Conservation (phyloP, 1,140 invertebrate species). For the Drosophila sproati region DNA sequence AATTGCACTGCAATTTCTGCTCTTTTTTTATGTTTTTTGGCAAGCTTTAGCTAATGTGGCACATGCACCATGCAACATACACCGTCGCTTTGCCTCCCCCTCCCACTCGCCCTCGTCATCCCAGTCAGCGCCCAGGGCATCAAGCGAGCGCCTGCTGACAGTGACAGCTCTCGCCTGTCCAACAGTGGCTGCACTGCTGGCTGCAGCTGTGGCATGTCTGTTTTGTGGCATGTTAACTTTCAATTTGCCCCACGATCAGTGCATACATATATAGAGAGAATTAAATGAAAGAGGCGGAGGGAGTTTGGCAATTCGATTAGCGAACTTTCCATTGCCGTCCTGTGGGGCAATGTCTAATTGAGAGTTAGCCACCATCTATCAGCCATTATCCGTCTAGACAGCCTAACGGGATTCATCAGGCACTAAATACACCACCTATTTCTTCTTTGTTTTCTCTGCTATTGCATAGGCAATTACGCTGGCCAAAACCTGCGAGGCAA, state of each 20-base stretch:
- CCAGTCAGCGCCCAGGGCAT: conserved; percentile 11
- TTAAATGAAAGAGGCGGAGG: too few species aligned
- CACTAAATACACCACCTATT: conserved; percentile 4
- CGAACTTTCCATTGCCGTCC: conserved; percentile 68
- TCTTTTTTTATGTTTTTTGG: not conserved
- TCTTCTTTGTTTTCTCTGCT: not conserved
- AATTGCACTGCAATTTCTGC: conserved; percentile 33
- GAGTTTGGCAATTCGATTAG: conserved; percentile 20
- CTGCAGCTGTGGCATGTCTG: not conserved
- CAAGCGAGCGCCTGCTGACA: conserved; percentile 22
- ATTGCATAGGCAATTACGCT: conserved; percentile 89
- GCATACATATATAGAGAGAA: not conserved
- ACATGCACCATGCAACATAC: conserved; percentile 20
- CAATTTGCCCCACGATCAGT: conserved; percentile 69
- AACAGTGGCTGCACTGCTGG: conserved; percentile 44
- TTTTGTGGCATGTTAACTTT: conserved; percentile 71
- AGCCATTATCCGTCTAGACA: conserved; percentile 61
- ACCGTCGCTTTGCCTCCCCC: not conserved
- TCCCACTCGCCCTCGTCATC: not conserved
- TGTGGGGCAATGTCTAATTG: conserved; percentile 74
- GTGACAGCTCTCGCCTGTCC: conserved; percentile 25
- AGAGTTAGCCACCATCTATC: conserved; percentile 31
- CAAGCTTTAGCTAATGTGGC: conserved; percentile 55
- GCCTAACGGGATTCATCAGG: conserved; percentile 12
- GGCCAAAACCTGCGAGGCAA: conserved; percentile 96